A percentile compares a stretch with the other conserved stretches of the same genome.
Evolutionary conservation across 2,113 vertebrate genomes (phyloP).

Genomic region (Gnathonemus longibarbis): DNA sequence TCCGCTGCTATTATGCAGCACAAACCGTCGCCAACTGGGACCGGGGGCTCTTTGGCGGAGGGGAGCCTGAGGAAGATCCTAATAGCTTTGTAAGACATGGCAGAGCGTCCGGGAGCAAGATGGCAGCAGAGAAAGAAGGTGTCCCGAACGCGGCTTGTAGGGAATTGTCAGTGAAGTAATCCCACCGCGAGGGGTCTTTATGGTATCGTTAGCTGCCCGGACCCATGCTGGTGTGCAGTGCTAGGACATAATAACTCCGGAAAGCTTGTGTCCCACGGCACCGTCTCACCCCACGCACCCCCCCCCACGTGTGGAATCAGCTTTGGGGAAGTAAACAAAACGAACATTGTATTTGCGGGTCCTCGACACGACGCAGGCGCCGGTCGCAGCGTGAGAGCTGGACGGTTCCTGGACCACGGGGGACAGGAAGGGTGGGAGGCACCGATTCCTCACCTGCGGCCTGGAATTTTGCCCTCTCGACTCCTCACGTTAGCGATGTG

Average conservation of each 20-base stretch:
- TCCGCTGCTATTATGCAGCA: slow-evolving; percentile 39
- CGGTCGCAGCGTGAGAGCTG: slow-evolving; percentile 57
- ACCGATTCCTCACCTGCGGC: neutral
- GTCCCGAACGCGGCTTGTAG: slow-evolving; percentile 55
- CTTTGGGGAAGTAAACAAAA: slow-evolving; percentile 56
- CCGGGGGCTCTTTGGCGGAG: slow-evolving; percentile 36
- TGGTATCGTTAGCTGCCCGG: slow-evolving; percentile 55
- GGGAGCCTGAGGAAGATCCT: slow-evolving; percentile 40
- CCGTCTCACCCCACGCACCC: slow-evolving; percentile 40
- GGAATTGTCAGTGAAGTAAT: slow-evolving; percentile 63
- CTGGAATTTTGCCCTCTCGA: neutral
- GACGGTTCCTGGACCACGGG: slow-evolving; percentile 25
- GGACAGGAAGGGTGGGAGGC: neutral
- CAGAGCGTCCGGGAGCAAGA: slow-evolving; percentile 48
- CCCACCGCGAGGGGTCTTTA: slow-evolving; percentile 66
- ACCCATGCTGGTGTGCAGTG: slow-evolving; percentile 58
- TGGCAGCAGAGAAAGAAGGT: slow-evolving; percentile 51
- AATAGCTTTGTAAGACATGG: slow-evolving; percentile 38
- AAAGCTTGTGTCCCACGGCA: slow-evolving; percentile 56
- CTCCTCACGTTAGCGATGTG: neutral
- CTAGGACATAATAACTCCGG: slow-evolving; percentile 59
- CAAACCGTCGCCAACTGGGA: slow-evolving; percentile 37
- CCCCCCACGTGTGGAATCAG: slow-evolving; percentile 62
- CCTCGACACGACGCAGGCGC: slow-evolving; percentile 49
- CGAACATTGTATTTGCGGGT: slow-evolving; percentile 47